Evolutionary conservation across 1,140 invertebrate species (phyloP).

Genomic region (Leucophenga varia): DNA sequence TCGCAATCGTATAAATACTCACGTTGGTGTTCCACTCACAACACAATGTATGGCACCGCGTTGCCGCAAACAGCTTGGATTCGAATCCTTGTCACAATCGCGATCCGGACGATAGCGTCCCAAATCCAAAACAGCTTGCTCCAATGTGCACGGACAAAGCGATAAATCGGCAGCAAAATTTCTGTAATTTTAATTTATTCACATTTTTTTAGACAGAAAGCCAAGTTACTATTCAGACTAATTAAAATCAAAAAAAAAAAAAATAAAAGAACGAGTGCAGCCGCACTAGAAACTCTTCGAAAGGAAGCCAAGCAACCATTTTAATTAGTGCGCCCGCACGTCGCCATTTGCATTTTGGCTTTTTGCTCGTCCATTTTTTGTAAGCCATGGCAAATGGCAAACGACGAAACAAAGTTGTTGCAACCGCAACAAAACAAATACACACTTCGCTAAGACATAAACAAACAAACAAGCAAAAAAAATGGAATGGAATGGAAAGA

Average conservation of each 20-base stretch:
- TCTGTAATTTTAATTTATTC: no score
- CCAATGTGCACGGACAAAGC: slow-evolving; percentile 87
- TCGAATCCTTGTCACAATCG: slow-evolving; percentile 88
- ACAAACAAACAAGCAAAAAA: not conserved
- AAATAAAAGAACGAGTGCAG: no score
- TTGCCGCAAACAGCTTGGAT: slow-evolving; percentile 87
- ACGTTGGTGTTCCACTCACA: slow-evolving; percentile 88
- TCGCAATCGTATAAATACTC: no score
- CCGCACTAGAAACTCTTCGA: no score
- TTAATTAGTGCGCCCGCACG: slow-evolving; percentile 17
- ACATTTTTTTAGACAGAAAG: no score
- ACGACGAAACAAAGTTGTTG: not conserved
- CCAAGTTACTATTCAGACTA: no score
- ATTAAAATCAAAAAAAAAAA: no score
- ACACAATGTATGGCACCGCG: slow-evolving; percentile 89
- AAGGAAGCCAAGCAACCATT: no score
- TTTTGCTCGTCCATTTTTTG: no score
- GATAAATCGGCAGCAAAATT: slow-evolving; percentile 85
- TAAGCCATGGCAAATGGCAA: slow-evolving; percentile 5
- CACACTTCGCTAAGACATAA: not conserved
- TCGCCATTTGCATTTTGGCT: slow-evolving; percentile 4
- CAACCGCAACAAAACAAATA: not conserved
- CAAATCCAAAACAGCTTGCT: slow-evolving; percentile 88
- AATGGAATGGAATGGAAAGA: no score
- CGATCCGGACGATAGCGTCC: slow-evolving; percentile 90